A percentile compares a stretch with the other conserved stretches of the same genome.
Conservation (phyloP, 2,888 invertebrate species). For the Oscheius sp. region DNA sequence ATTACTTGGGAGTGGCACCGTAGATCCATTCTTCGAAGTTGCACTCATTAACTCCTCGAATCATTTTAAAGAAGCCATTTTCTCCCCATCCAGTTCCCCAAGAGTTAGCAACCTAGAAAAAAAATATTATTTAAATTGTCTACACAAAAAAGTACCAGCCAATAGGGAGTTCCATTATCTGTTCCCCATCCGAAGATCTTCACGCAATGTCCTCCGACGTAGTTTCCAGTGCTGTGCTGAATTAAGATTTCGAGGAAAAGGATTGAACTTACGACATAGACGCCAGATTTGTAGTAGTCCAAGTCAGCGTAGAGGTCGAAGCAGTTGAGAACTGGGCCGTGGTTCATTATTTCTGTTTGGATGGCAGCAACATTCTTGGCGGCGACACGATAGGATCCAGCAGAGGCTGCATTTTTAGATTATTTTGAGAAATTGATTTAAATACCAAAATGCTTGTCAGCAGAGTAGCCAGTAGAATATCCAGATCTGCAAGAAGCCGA, state of each 20-base stretch:
- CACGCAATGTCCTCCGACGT: slow-evolving; percentile 49
- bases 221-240: slow-evolving; percentile 5
- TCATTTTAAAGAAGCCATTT: not conserved
- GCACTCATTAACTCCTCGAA: not conserved
- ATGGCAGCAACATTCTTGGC: not conserved
- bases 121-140: slow-evolving; percentile 4
- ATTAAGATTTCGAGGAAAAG: too few species aligned
- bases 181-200: slow-evolving; percentile 56
- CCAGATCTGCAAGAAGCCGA: not conserved
- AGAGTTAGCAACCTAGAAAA: not conserved
- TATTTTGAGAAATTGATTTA: too few species aligned
- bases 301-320: slow-evolving; percentile 10
- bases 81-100: not conserved
- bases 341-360: slow-evolving; percentile 2
- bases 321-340: slow-evolving; percentile 7
- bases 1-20: not conserved
- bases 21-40: not conserved
- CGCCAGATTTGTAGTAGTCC: not conserved
- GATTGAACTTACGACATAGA: slow-evolving; percentile 18
- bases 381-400: not conserved
- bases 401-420: too few species aligned
- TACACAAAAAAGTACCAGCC: slow-evolving; percentile 34
- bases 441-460: slow-evolving; percentile 83
- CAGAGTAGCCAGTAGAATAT: slow-evolving; percentile 76
- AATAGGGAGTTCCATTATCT: slow-evolving; percentile 42